Base-by-base conservation (phyloP, 2,113 vertebrate species). In the Istiophorus platypterus region DNA sequence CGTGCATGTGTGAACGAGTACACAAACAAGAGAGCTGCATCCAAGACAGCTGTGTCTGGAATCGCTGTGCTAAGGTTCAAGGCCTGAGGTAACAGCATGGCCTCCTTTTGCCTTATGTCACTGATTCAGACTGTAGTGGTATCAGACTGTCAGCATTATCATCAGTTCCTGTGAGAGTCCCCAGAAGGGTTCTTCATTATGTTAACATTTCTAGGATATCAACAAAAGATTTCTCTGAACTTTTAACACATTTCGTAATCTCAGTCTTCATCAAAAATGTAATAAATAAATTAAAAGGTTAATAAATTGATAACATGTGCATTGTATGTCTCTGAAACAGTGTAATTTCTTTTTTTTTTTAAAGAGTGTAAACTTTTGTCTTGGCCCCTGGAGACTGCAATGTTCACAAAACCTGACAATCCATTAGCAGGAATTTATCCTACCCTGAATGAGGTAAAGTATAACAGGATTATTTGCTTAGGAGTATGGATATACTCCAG, bases 1-100 rank as follows among this genome's bases (percentile, higher is more conserved):
- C 88, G 66, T 92, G 90, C 91, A 89, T 92, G 91, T 90, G 89
- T 80, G 81, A 92, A 87, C 51, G 86, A 91, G 92, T 87, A 85
- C 80, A 88, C 89, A 92, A 91, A 93, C 90, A 94, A 93, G 69
- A 73, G 80, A 76, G 85, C 83, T 42, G 77, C 31, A 74, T 90
- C 87, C 88, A 91, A 85, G 82, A 89, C 93, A 95, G 93, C 91
- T 94, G 93, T 66, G 85, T 37, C 45, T 79, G 80, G 26, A 73
- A 58, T 81, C 11, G 64, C 77, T 69, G 78, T 83, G 85, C 85
- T 87, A 91, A 80, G 85, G 83, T 90, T 88, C 68, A 77, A 57
- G 68, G 83, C 77, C 89, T 66, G 85, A 85, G 85, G 78, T 64
- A 91, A 88, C 85, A 89, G 76, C 87, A 79, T 59, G 84, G 76